Conservation (phyloP, 2,797 vertebrate species). For the Falco berigora region DNA sequence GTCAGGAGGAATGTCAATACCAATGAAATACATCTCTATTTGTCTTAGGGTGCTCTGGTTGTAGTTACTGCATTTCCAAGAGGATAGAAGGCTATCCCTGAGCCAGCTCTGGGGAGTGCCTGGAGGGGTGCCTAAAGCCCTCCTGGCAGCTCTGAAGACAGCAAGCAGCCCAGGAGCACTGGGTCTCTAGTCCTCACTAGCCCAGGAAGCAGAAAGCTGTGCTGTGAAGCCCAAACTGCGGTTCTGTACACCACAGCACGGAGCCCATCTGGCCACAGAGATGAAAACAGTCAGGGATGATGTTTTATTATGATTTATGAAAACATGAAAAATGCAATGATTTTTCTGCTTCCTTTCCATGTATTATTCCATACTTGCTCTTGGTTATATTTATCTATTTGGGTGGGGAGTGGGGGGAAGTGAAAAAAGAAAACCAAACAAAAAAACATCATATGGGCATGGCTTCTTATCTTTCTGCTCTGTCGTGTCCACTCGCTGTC, state of each 20-base stretch:
- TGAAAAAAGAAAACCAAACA: accelerated
- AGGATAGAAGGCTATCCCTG: not conserved
- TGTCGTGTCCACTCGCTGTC: accelerated
- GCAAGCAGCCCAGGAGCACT: not conserved
- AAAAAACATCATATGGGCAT: accelerated
- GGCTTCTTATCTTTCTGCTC: not conserved
- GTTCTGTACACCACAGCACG: not conserved
- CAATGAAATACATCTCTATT: not conserved
- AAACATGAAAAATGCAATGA: not conserved
- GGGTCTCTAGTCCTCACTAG: not conserved
- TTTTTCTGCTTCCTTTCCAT: not conserved
- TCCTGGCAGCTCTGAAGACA: not conserved
- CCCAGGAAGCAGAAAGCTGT: not conserved
- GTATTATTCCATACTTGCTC: not conserved
- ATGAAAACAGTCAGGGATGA: not conserved
- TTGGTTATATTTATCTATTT: not conserved
- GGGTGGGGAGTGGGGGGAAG: accelerated
- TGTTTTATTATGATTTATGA: not conserved
- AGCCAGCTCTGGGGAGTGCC: not conserved
- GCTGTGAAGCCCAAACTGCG: not conserved
- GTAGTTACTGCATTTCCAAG: not conserved
- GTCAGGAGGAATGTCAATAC: not conserved
- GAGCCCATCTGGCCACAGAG: not conserved
- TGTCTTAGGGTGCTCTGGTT: not conserved
- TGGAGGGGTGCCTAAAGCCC: not conserved